Percentiles rank a stretch among this genome's conserved stretches.
These are phyloP conservation scores for Pseudois nayaur DNA, from an alignment of 2,113 vertebrate species.

Conservation along the genomic window DNA sequence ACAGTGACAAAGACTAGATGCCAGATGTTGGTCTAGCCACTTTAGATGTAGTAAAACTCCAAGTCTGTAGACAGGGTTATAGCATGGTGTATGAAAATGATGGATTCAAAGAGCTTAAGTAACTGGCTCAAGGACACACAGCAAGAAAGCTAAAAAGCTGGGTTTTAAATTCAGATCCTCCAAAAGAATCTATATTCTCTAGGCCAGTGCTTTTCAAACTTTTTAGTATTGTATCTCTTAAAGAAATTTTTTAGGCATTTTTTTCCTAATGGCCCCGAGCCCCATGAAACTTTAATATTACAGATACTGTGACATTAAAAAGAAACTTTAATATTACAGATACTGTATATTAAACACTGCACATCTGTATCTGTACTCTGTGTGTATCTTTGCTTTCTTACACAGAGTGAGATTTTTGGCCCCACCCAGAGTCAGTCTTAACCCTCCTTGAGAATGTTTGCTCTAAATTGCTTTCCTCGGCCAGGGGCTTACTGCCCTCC, in stretches of 20 bases:
- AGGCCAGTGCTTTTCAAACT: neutral
- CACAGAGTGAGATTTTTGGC: neutral
- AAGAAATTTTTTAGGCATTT: neutral
- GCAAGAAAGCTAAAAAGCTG: neutral
- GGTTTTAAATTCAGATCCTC: neutral
- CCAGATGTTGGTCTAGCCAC: neutral
- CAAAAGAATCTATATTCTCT: neutral
- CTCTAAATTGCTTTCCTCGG: rapidly evolving
- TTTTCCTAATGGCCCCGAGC: neutral
- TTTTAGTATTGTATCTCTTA: neutral
- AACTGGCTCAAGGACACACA: neutral
- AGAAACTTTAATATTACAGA: neutral
- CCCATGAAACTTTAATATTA: neutral
- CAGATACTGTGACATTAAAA: no score
- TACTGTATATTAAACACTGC: neutral
- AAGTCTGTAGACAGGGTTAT: neutral
- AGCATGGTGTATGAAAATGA: neutral
- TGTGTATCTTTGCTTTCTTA: neutral
- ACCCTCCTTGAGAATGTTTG: rapidly evolving
- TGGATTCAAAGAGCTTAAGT: neutral
- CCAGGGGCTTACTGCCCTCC: no score
- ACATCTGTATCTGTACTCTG: rapidly evolving
- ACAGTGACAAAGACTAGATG: neutral
- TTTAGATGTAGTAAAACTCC: neutral
- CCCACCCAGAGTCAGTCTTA: neutral